These are phyloP conservation scores for Mesoligia furuncula DNA, from an alignment of 2,888 invertebrate genomes.

Conservation along the genomic window DNA sequence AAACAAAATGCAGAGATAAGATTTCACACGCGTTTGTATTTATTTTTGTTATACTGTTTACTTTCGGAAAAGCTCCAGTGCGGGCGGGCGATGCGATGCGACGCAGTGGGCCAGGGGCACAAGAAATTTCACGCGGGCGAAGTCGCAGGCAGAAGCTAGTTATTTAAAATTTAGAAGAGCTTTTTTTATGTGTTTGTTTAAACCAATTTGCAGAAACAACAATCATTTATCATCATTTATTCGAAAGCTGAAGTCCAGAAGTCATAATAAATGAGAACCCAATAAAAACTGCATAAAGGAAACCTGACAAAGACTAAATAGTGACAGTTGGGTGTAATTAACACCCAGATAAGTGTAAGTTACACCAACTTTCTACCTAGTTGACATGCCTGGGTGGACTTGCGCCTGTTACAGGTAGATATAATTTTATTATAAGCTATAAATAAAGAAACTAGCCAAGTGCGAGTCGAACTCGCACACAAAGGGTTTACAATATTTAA, in stretches of 20 bases:
- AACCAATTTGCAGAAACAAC: neutral
- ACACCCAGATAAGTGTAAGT: slow-evolving; percentile 41
- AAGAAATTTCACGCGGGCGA: too few species aligned
- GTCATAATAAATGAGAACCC: neutral
- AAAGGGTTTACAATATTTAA: too few species aligned
- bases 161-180: neutral
- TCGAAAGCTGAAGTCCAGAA: neutral
- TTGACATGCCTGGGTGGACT: slow-evolving; percentile 40
- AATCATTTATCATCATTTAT: neutral
- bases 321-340: slow-evolving; percentile 42
- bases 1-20: neutral
- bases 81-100: too few species aligned
- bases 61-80: slow-evolving; percentile 4
- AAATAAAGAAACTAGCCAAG: neutral
- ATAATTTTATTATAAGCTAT: neutral
- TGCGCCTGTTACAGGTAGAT: slow-evolving; percentile 16
- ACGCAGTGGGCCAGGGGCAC: too few species aligned
- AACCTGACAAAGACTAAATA: slow-evolving; percentile 15
- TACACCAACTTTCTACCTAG: slow-evolving; percentile 40
- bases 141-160: too few species aligned
- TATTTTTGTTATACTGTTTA: slow-evolving; percentile 7
- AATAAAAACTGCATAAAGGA: slow-evolving; percentile 10
- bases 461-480: too few species aligned
- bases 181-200: neutral
- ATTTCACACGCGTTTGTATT: neutral